Percentiles rank a stretch among this genome's conserved stretches.
These are phyloP conservation scores for Pseudocheirus occidentalis DNA, from an alignment of 2,797 vertebrate species.

Conservation along the genomic window DNA sequence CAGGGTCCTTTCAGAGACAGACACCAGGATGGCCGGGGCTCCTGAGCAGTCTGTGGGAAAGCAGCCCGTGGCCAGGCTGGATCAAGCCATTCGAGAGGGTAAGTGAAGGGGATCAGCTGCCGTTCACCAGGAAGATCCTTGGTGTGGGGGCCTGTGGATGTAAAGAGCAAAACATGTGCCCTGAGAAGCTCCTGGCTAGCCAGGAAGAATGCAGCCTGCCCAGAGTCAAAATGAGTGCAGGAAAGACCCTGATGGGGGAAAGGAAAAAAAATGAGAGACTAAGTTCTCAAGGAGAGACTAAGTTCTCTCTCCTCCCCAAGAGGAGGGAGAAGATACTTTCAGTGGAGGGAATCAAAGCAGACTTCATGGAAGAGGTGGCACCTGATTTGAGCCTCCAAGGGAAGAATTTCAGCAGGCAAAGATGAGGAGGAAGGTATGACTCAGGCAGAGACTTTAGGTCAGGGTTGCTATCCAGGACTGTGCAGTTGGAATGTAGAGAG, in stretches of 20 bases:
- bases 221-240: background rate
- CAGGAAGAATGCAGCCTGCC: background rate
- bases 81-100: constrained; percentile 91
- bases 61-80: constrained; percentile 81
- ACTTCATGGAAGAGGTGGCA: background rate
- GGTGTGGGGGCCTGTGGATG: background rate
- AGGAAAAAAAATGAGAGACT: background rate
- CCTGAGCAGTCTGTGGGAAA: constrained; percentile 87
- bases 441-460: background rate
- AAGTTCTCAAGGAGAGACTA: background rate
- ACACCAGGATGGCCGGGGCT: constrained; percentile 88
- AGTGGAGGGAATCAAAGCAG: background rate
- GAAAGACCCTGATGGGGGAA: rapidly evolving
- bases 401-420: background rate
- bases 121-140: background rate
- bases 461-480: background rate
- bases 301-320: too few species aligned
- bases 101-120: constrained; percentile 36
- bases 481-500: background rate
- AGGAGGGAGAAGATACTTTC: background rate
- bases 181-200: background rate
- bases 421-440: background rate
- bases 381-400: background rate
- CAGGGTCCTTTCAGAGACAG: constrained; percentile 91
- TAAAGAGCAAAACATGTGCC: background rate